Evolutionary conservation across 1,140 invertebrate species (phyloP).

Genomic region (Parasteatoda tepidariorum): DNA sequence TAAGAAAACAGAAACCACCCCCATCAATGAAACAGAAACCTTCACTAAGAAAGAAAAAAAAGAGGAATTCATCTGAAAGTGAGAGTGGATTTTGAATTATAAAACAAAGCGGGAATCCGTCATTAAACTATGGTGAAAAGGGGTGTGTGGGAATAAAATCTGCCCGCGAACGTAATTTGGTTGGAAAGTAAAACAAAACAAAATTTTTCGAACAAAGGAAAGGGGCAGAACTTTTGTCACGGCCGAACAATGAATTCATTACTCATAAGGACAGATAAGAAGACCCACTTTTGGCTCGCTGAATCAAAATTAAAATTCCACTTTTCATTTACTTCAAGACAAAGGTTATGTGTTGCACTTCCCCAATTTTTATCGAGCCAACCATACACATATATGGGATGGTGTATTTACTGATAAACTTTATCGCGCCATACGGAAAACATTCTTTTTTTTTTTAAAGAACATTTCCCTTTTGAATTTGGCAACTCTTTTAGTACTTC

Average conservation of each 20-base stretch:
- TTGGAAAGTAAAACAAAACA: conserved; percentile 31
- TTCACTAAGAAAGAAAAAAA: neutral
- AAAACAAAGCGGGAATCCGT: conserved; percentile 52
- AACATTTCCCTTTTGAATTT: neutral
- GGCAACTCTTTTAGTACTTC: conserved; percentile 42
- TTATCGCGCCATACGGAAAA: conserved; percentile 50
- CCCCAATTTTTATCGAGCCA: conserved; percentile 24
- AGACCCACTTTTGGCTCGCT: conserved; percentile 46
- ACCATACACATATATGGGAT: conserved; percentile 14
- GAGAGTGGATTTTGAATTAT: conserved; percentile 15
- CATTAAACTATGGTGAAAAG: conserved; percentile 19
- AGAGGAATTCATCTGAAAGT: neutral
- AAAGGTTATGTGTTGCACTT: conserved; percentile 19
- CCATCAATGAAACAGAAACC: neutral
- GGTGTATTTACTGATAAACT: conserved; percentile 44
- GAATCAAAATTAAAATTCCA: conserved; percentile 60
- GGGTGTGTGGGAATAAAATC: conserved; percentile 7
- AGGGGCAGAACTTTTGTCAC: conserved; percentile 49
- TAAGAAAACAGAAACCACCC: neutral
- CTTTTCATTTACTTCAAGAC: conserved; percentile 53
- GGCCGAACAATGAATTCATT: conserved; percentile 50
- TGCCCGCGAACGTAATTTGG: conserved; percentile 12
- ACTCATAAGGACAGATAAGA: conserved; percentile 46
- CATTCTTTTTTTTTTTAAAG: neutral
- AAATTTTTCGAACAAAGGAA: conserved; percentile 24